A percentile compares a stretch with the other conserved stretches of the same genome.
These are phyloP conservation scores for Blastobasis lacticolella DNA, from an alignment of 2,888 invertebrate genomes.

Conservation along the genomic window DNA sequence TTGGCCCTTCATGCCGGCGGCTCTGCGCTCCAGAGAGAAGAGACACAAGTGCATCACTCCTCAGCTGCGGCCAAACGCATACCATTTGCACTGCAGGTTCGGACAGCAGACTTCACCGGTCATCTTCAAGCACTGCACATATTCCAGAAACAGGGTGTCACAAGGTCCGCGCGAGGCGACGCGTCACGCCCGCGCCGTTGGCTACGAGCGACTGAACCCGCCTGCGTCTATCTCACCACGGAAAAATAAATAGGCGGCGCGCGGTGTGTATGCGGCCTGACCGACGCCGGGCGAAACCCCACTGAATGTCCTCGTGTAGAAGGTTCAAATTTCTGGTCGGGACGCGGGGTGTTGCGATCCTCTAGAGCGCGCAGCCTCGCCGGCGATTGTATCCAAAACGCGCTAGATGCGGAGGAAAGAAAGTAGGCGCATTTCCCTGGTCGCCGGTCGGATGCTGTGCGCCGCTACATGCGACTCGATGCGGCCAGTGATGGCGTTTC, in stretches of 20 bases:
- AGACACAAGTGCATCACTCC: constrained; percentile 56
- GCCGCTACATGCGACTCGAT: constrained; percentile 53
- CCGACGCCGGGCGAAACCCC: constrained; percentile 23
- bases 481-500: constrained; percentile 44
- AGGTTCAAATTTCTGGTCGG: constrained; percentile 16
- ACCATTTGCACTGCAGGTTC: constrained; percentile 37
- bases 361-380: constrained; percentile 14
- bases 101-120: constrained; percentile 53
- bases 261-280: constrained; percentile 39
- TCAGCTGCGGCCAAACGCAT: constrained; percentile 53
- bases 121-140: constrained; percentile 62
- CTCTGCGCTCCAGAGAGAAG: constrained; percentile 39
- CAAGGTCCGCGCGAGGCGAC: constrained; percentile 14
- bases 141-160: constrained; percentile 28
- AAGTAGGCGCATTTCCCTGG: constrained; percentile 64
- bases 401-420: constrained; percentile 61
- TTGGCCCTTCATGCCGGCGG: constrained; percentile 66
- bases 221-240: constrained; percentile 31
- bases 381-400: constrained; percentile 35
- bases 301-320: constrained; percentile 19
- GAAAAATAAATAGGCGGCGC: constrained; percentile 51
- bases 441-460: constrained; percentile 36
- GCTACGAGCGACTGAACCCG: constrained; percentile 40
- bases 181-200: constrained; percentile 34
- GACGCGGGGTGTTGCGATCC: constrained; percentile 27